These are phyloP conservation scores for Cynopterus brachyotis DNA, from an alignment of 2,113 vertebrate species.

Conservation along the genomic window DNA sequence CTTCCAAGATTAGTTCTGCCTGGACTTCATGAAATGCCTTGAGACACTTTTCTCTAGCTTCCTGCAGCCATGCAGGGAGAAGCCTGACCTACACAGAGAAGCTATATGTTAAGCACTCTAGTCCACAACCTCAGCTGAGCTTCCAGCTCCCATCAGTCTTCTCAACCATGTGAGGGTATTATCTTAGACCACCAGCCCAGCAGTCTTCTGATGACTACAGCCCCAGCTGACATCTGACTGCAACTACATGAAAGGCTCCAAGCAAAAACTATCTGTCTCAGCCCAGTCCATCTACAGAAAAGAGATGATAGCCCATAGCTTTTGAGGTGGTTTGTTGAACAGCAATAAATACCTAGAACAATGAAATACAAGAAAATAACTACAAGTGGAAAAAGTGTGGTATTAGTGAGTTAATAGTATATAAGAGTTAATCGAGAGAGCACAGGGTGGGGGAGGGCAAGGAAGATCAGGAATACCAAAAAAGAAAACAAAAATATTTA, in stretches of 20 bases:
- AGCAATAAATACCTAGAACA: neutral
- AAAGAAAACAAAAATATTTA: too few species aligned
- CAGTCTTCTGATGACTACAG: neutral
- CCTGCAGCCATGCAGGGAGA: neutral
- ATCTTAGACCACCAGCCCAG: too few species aligned
- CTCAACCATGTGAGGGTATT: neutral
- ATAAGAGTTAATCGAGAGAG: neutral
- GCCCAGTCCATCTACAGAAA: neutral
- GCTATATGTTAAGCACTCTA: neutral
- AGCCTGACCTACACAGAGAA: neutral
- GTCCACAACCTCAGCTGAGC: neutral
- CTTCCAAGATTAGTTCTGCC: neutral
- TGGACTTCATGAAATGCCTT: neutral
- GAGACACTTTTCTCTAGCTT: neutral
- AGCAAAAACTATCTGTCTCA: neutral
- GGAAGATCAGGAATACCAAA: neutral
- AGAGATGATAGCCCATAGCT: neutral
- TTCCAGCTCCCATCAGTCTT: neutral
- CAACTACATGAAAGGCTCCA: neutral
- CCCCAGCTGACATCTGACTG: neutral
- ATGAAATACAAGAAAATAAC: neutral
- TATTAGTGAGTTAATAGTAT: neutral
- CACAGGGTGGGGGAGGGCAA: neutral
- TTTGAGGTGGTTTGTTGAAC: neutral
- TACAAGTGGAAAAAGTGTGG: neutral